Conservation (phyloP, 2,797 vertebrate genomes). For the Benthosema pterotum region DNA sequence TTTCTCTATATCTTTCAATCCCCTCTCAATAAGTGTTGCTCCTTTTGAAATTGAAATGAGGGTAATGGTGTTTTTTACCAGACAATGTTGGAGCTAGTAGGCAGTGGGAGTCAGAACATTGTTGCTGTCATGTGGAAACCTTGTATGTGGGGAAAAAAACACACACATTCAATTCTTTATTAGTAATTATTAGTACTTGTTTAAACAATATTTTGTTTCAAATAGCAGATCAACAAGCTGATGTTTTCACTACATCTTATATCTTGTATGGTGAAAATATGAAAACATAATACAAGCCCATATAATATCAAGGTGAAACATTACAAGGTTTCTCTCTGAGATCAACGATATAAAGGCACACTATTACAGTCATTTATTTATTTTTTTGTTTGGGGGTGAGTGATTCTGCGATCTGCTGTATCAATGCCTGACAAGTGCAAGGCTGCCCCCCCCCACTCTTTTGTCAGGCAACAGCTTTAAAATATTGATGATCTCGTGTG, state of each 20-base stretch:
- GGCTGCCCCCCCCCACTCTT: conserved; percentile 31
- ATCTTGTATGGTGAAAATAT: no score
- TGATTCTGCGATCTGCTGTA: conserved; percentile 53
- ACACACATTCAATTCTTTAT: no score
- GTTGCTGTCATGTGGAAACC: no score
- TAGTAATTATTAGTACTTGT: no score
- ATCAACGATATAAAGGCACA: neutral
- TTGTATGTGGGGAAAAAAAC: no score
- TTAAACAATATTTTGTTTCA: no score
- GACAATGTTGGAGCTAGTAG: neutral
- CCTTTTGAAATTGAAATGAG: conserved; percentile 22
- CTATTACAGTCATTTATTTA: conserved; percentile 9
- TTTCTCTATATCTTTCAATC: conserved; percentile 3
- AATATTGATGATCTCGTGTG: conserved; percentile 72
- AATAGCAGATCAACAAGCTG: no score
- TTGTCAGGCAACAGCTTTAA: conserved; percentile 51
- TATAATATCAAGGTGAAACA: no score
- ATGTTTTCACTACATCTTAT: no score
- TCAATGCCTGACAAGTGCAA: conserved; percentile 65
- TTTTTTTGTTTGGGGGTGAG: conserved; percentile 32
- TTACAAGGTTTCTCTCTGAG: no score
- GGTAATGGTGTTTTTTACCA: conserved; percentile 1
- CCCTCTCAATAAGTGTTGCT: conserved; percentile 6
- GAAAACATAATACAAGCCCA: no score
- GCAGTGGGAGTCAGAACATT: conserved; percentile 6